Conservation (phyloP, 92 coral and sea anemone species). For the Umimayanthus chanpuru region DNA sequence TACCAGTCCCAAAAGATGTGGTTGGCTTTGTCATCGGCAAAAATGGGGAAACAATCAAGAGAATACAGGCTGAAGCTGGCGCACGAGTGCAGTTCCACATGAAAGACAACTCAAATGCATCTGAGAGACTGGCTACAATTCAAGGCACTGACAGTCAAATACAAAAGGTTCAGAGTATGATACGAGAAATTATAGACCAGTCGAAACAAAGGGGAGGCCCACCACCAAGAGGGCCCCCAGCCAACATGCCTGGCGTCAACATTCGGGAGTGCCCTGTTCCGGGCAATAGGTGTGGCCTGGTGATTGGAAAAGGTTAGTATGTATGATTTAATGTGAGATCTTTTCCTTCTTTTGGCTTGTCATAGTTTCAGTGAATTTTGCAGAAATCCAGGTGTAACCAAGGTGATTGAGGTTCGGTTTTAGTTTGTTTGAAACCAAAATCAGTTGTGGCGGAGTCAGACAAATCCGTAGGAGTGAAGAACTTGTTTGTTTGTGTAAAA, state of each 20-base stretch:
- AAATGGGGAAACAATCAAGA: constrained; percentile 96
- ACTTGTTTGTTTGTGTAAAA: too few species aligned
- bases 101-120: constrained; percentile 77
- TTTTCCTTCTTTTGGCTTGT: too few species aligned
- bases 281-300: constrained; percentile 95
- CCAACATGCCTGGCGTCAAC: constrained; percentile 90
- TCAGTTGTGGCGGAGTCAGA: too few species aligned
- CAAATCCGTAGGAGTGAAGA: too few species aligned
- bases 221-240: constrained; percentile 90
- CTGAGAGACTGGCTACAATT: constrained; percentile 88
- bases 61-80: constrained; percentile 91
- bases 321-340: too few species aligned
- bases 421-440: too few species aligned
- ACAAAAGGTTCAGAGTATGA: constrained; percentile 69
- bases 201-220: constrained; percentile 96
- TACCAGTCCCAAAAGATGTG: constrained; percentile 92
- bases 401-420: too few species aligned
- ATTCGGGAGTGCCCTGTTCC: constrained; percentile 92
- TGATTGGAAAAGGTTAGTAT: constrained; percentile 88
- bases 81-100: constrained; percentile 92
- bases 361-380: too few species aligned
- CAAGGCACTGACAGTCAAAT: constrained; percentile 87
- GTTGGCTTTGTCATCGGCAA: constrained; percentile 99
- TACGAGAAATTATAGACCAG: constrained; percentile 90
- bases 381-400: too few species aligned